These are phyloP conservation scores for Orthonevra nobilis DNA, from an alignment of 2,888 invertebrate species.

Conservation along the genomic window DNA sequence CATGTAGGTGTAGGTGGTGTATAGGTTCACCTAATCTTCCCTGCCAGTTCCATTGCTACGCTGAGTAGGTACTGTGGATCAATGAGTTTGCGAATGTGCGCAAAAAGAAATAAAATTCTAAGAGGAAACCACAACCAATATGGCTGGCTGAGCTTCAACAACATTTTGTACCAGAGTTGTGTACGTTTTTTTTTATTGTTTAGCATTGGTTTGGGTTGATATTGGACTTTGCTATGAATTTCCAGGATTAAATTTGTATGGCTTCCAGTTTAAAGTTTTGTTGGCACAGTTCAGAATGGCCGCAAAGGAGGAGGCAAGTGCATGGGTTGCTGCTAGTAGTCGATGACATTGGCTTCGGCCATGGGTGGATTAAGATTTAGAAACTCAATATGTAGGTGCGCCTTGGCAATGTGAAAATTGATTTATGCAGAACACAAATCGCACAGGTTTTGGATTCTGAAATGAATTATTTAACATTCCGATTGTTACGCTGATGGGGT, in stretches of 20 bases:
- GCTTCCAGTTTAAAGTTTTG: slow-evolving; percentile 27
- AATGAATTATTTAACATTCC: too few relatives aligned
- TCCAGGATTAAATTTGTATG: slow-evolving; percentile 51
- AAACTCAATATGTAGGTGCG: too few relatives aligned
- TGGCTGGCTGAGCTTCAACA: slow-evolving; percentile 27
- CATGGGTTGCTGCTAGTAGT: slow-evolving; percentile 7
- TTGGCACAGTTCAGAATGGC: slow-evolving; percentile 2
- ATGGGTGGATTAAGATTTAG: slow-evolving; percentile 6
- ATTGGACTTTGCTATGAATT: slow-evolving; percentile 47
- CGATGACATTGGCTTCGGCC: slow-evolving; percentile 18
- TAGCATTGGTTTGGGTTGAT: slow-evolving; percentile 28
- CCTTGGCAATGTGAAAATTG: too few relatives aligned
- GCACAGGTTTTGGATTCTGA: too few relatives aligned
- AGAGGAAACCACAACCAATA: slow-evolving; percentile 18
- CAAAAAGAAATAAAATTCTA: not conserved
- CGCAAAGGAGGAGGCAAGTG: too few relatives aligned
- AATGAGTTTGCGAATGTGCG: slow-evolving; percentile 19
- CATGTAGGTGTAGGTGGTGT: slow-evolving; percentile 1
- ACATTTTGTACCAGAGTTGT: not conserved
- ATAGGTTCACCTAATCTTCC: slow-evolving; percentile 31
- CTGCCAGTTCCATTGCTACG: slow-evolving; percentile 15
- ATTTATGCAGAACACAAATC: too few relatives aligned
- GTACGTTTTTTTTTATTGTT: not conserved
- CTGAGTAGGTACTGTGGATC: slow-evolving; percentile 19
- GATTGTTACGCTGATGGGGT: too few relatives aligned